Percentiles rank a stretch among this genome's conserved stretches.
These are phyloP conservation scores for Agrotis ipsilon DNA, from an alignment of 2,888 invertebrate species.

Conservation along the genomic window DNA sequence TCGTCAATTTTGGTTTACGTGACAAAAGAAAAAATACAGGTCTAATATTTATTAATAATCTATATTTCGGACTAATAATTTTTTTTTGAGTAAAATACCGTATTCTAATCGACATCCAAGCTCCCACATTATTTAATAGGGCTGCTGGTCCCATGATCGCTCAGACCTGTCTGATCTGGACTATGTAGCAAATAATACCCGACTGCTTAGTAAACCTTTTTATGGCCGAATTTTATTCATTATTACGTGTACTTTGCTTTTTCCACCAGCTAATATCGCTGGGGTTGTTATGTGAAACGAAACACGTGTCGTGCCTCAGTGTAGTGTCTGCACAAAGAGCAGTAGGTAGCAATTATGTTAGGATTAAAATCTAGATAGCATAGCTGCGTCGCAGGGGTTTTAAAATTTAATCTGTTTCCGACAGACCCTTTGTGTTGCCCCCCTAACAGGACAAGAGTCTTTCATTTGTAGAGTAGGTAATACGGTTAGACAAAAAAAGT, in stretches of 20 bases:
- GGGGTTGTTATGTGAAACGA: not conserved
- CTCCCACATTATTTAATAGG: not conserved
- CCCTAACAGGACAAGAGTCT: not conserved
- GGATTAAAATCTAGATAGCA: conserved; percentile 11
- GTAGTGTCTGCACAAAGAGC: conserved; percentile 7
- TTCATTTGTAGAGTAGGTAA: not conserved
- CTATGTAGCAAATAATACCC: conserved; percentile 7
- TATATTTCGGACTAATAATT: no score
- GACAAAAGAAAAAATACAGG: no score
- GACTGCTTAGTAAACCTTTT: not conserved
- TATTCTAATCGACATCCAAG: no score
- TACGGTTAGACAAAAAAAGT: no score
- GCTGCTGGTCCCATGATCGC: not conserved
- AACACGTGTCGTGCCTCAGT: conserved; percentile 9
- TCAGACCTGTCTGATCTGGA: not conserved
- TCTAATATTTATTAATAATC: no score
- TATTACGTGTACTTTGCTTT: not conserved
- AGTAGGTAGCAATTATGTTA: not conserved
- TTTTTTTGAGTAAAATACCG: no score
- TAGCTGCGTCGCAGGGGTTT: not conserved
- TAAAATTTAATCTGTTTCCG: not conserved
- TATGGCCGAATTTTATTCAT: not conserved
- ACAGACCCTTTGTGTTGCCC: not conserved
- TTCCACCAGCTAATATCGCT: not conserved
- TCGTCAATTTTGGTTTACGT: no score